phyloP scores from a whole-genome alignment of 2,113 vertebrate genomes.

The Sialia sialis region DNA sequence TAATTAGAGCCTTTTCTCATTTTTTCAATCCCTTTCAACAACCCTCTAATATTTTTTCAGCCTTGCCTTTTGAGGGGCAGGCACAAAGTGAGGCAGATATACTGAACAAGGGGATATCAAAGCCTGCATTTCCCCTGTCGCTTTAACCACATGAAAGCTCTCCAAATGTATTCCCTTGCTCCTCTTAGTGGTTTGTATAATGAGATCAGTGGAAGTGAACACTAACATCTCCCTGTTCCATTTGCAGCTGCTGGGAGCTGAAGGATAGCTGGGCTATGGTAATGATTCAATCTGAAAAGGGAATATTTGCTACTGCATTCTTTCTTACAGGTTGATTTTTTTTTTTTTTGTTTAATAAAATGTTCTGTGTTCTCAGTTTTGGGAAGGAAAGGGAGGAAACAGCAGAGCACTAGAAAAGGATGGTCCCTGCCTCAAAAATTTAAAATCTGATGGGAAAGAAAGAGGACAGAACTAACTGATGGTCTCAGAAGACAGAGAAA shows the following conservation, averaged over 20 bases:
- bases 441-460: neutral
- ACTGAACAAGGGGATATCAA: conserved; percentile 70
- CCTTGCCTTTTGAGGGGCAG: conserved; percentile 34
- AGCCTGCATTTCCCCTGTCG: conserved; percentile 45
- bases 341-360: neutral
- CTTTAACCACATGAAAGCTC: conserved; percentile 71
- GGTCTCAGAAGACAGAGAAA: neutral
- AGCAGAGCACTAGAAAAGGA: neutral
- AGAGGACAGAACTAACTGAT: neutral
- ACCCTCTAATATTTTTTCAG: conserved; percentile 9
- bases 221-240: conserved; percentile 55
- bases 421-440: neutral
- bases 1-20: conserved; percentile 32
- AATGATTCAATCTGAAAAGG: conserved; percentile 60
- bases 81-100: conserved; percentile 39
- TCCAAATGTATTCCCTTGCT: conserved; percentile 63
- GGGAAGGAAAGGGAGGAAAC: neutral
- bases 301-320: conserved; percentile 42
- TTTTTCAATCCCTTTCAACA: conserved; percentile 9
- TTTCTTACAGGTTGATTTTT: neutral
- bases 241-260: conserved; percentile 56
- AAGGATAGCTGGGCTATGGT: conserved; percentile 39
- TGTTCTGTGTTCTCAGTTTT: conserved; percentile 8
- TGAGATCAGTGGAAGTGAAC: conserved; percentile 68
- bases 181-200: conserved; percentile 68